phyloP scores from a whole-genome alignment of 2,888 invertebrate genomes.

The Rhodophaea formosa region DNA sequence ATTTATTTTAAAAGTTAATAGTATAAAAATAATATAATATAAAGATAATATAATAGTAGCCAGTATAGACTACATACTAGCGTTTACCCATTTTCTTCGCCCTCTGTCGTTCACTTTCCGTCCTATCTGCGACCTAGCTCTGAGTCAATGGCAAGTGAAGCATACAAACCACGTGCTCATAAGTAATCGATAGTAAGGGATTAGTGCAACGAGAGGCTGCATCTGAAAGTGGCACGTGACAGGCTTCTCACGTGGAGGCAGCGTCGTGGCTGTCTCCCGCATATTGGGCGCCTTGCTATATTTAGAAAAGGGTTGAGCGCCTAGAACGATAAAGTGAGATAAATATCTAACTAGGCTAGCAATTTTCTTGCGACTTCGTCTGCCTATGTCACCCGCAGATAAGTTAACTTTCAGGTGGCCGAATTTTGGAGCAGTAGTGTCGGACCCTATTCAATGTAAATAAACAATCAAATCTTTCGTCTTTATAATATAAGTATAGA shows the following conservation, averaged over 20 bases:
- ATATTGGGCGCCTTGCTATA: slow-evolving; percentile 16
- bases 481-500: too few species aligned
- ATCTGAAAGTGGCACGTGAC: slow-evolving; percentile 35
- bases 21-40: too few species aligned
- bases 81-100: too few species aligned
- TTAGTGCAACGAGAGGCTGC: slow-evolving; percentile 29
- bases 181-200: slow-evolving; percentile 9
- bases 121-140: background rate
- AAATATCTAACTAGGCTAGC: background rate
- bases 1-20: too few species aligned
- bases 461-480: too few species aligned
- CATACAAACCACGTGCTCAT: slow-evolving; percentile 14
- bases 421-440: too few species aligned
- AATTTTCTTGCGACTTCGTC: too few species aligned
- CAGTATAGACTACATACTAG: too few species aligned
- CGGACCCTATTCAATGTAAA: too few species aligned
- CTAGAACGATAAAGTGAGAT: background rate
- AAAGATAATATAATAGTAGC: too few species aligned
- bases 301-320: background rate
- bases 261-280: slow-evolving; percentile 11
- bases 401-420: too few species aligned
- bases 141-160: slow-evolving; percentile 7
- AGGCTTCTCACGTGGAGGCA: background rate
- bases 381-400: too few species aligned
- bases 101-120: background rate